phyloP scores from a whole-genome alignment of 2,113 vertebrate species.

The Trogon melanurus region DNA sequence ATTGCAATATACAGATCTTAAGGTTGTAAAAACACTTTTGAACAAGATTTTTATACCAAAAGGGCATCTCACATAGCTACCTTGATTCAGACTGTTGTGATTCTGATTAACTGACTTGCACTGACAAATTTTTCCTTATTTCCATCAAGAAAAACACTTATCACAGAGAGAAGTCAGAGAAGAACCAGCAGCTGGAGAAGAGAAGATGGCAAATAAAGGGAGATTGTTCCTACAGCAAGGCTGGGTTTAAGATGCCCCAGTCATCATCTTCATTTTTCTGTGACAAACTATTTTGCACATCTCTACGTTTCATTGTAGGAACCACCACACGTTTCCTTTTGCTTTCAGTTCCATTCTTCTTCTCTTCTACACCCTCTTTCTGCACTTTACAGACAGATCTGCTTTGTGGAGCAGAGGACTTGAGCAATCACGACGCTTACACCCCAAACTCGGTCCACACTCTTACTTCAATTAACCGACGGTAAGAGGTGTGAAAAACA shows the following conservation, averaged over 20 bases:
- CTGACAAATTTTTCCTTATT: background rate
- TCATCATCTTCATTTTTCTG: background rate
- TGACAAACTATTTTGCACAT: background rate
- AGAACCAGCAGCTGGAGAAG: background rate
- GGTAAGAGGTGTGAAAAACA: background rate
- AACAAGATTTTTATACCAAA: background rate
- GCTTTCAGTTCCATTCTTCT: background rate
- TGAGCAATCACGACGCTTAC: background rate
- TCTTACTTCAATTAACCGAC: background rate
- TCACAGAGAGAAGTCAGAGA: background rate
- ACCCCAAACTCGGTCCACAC: background rate
- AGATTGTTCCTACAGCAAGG: background rate
- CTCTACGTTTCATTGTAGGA: accelerated
- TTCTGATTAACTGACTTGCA: background rate
- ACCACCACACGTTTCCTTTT: background rate
- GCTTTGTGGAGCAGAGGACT: background rate
- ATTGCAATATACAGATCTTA: background rate
- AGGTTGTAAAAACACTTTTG: background rate
- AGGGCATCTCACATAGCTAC: background rate
- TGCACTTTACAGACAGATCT: background rate
- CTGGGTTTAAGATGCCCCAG: background rate
- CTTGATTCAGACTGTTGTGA: background rate
- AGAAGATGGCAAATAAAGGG: background rate
- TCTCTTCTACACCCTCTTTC: background rate
- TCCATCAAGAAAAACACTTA: background rate